These are phyloP conservation scores for Microctenopoma stevenorrisi DNA, from an alignment of 2,797 vertebrate genomes.

Conservation along the genomic window DNA sequence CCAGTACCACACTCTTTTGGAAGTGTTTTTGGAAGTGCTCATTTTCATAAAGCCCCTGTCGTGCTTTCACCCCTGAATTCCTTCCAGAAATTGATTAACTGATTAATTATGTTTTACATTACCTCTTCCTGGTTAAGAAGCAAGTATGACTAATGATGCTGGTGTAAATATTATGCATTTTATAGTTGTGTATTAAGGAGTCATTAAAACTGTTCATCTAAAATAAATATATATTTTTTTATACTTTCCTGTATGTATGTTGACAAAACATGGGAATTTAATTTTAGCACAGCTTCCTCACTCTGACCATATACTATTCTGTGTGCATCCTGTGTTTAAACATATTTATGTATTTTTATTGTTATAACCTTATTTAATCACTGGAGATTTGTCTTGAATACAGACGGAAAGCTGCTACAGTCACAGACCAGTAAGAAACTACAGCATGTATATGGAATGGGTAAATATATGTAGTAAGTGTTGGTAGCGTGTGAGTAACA, in stretches of 20 bases:
- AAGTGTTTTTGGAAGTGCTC: slow-evolving; percentile 3
- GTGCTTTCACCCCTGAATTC: slow-evolving; percentile 12
- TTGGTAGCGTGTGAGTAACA: slow-evolving; percentile 8
- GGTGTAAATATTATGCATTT: slow-evolving; percentile 75
- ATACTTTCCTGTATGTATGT: slow-evolving; percentile 71
- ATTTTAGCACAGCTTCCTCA: slow-evolving; percentile 39
- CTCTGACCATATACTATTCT: slow-evolving; percentile 21
- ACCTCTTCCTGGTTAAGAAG: slow-evolving; percentile 41
- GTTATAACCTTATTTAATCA: slow-evolving; percentile 59
- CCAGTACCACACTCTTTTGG: slow-evolving; percentile 4
- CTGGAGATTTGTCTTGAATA: slow-evolving; percentile 72
- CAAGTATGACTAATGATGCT: slow-evolving; percentile 49
- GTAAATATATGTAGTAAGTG: slow-evolving; percentile 31
- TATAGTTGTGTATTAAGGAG: slow-evolving; percentile 49
- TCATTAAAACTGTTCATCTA: slow-evolving; percentile 65
- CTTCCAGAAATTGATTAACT: slow-evolving; percentile 12
- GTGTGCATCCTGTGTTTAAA: slow-evolving; percentile 40
- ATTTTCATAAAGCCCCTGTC: background rate
- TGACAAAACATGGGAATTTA: slow-evolving; percentile 34
- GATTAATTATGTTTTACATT: slow-evolving; percentile 44
- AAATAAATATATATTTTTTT: slow-evolving; percentile 79
- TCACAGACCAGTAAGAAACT: slow-evolving; percentile 68
- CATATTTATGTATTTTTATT: slow-evolving; percentile 56
- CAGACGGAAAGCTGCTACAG: slow-evolving; percentile 89
- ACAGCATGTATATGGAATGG: slow-evolving; percentile 47